Evolutionary conservation across 2,113 vertebrate genomes (phyloP), one percentile per base, ranked within the genome.

Genomic region (Cricetomys ansorgei): DNA sequence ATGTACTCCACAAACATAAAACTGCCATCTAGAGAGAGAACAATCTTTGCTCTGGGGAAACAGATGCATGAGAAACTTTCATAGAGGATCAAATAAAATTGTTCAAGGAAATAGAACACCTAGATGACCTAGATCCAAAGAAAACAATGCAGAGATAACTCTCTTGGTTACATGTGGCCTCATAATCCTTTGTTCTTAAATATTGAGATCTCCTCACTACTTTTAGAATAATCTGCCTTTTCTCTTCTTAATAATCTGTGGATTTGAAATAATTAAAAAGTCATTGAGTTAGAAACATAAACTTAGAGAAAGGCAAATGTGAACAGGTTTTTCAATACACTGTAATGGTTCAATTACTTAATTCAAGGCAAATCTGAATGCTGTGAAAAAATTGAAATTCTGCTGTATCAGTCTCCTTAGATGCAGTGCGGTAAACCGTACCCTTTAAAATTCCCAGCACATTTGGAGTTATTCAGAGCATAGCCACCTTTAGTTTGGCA

Each of bases 401-500:
- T 92, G 96, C 94, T 92, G 11, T 4, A 65, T 94, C 65, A 77
- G 84, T 50, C 37, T 76, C 70, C 57, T 48, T 75, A 37, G 50
- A 25, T 25, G 70, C 31, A 21, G 19, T 19, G n/a, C 72, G 21
- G 67, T 88, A 88, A 91, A 79, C 43, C n/a, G 12, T 7, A 34
- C 8, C 8, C 75, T 94, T 95, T 90, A 31, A 34, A 73, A 95
- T 81, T 92, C 94, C 85, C 0, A 1, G 90, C 72, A 70, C 85
- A 84, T 95, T 94, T 79, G 62, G 31, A 91, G 94, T 83, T 73
- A 83, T 97, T 97, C 91, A 92, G 95, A 97, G 94, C 62, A 0
- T 50, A 96, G 59, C 76, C 75, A 75, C 94, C 73, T 97, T 90
- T 57, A 59, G 11, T 85, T 81, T 94, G 65, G 92, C 95, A 94